Percentiles rank a stretch among this genome's conserved stretches.
Conservation (phyloP, 2,888 invertebrate genomes). For the Carcina quercana region DNA sequence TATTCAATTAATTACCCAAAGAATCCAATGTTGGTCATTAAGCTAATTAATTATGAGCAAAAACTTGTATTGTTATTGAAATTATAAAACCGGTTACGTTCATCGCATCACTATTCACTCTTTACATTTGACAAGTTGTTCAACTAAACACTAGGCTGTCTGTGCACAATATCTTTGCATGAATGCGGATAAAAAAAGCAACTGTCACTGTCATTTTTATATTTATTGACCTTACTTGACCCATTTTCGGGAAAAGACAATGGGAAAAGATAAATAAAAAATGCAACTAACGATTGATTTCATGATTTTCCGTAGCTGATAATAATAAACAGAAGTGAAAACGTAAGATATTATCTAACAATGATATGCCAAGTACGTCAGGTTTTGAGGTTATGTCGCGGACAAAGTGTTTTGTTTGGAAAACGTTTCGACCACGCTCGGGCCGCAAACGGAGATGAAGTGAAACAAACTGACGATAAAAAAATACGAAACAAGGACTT, state of each 20-base stretch:
- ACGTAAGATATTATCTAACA: too few species aligned
- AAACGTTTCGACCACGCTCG: constrained; percentile 31
- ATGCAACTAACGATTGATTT: too few species aligned
- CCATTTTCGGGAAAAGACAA: too few species aligned
- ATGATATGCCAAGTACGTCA: constrained; percentile 43
- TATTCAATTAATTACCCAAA: too few species aligned
- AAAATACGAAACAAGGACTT: constrained; percentile 30
- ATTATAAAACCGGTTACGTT: neutral
- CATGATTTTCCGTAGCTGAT: too few species aligned
- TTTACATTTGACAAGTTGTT: neutral
- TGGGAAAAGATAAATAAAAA: too few species aligned
- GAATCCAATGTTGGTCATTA: too few species aligned
- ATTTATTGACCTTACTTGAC: too few species aligned
- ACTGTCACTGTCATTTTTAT: too few species aligned
- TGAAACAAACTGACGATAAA: constrained; percentile 18
- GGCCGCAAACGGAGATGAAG: constrained; percentile 21
- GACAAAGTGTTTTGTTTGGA: constrained; percentile 30
- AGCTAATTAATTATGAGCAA: neutral
- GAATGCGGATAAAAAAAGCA: too few species aligned
- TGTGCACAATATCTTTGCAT: too few species aligned
- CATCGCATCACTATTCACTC: neutral
- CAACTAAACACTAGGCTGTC: neutral
- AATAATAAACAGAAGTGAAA: too few species aligned
- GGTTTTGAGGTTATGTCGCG: constrained; percentile 59
- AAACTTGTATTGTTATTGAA: neutral